Base-by-base conservation (phyloP, 2,797 vertebrate genomes). In the Amphiprion clarkii region DNA sequence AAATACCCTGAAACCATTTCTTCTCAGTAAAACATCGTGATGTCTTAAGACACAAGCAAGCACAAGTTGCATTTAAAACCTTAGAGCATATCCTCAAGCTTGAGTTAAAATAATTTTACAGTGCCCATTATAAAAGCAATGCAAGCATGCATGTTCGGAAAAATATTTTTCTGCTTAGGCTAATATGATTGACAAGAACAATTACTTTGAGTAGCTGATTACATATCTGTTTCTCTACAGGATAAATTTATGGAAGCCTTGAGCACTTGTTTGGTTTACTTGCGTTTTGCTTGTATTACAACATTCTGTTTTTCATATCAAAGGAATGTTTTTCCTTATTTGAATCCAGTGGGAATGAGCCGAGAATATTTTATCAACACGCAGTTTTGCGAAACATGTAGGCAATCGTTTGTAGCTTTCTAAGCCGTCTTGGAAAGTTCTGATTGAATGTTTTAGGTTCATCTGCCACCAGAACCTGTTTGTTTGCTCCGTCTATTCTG, bases 231-330 rank as follows among this genome's bases (percentile, higher is more conserved):
- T 71, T 77, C 71, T 81, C 69, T 27, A 16, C 51, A 52, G 5
- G 77, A 77, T 65, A 14, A 23, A n/a, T 71, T 71, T 25, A 42
- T 64, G 56, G 67, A 67, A 36, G 79, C 79, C 65, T 74, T 49
- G 46, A 81, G 76, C 61, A 17, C 64, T 69, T 73, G 77, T 71
- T 78, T 78, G 57, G 55, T 79, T 86, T 67, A 65, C 76, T 46
- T 71, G 65, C 42, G 25, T 71, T 83, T 84, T 86, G 71, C 69
- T 77, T 71, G 85, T 89, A 46, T 73, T 91, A 93, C 76, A 86
- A 36, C 75, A 84, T 78, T 73, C 76, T 56, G 63, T 56, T 79
- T 87, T 78, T 82, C 71, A 84, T 74, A 81, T 84, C 77, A 84
- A 87, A 88, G 68, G 59, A 58, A 17, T 53, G 46, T 67, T 82